These are phyloP conservation scores for Acanthoscelides obtectus DNA, from an alignment of 2,888 invertebrate genomes.

Conservation along the genomic window DNA sequence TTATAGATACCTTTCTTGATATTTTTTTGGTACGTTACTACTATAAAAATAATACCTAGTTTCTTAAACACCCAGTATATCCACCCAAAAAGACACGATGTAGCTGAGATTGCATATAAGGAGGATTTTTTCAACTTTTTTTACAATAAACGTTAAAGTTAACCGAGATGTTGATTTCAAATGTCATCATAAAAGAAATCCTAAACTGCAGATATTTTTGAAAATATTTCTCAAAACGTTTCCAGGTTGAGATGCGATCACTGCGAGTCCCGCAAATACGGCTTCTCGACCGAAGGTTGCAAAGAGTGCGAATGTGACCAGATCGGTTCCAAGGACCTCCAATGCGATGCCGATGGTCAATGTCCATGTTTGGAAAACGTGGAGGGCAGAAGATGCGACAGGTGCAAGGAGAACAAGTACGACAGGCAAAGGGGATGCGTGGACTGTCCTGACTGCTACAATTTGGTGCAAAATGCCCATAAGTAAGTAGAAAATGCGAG, in stretches of 20 bases:
- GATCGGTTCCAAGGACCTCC: slow-evolving; percentile 82
- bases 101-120: no score
- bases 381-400: slow-evolving; percentile 90
- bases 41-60: no score
- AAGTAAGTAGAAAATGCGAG: not conserved
- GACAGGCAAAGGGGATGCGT: slow-evolving; percentile 85
- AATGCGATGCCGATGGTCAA: slow-evolving; percentile 83
- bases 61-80: no score
- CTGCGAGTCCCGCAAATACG: slow-evolving; percentile 76
- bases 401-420: slow-evolving; percentile 95
- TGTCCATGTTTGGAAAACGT: slow-evolving; percentile 87
- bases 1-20: no score
- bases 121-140: no score
- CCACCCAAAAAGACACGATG: no score
- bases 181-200: no score
- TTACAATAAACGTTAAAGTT: no score
- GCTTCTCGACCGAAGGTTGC: slow-evolving; percentile 78
- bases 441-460: slow-evolving; percentile 94
- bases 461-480: slow-evolving; percentile 82
- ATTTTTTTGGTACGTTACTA: no score
- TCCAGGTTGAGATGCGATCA: slow-evolving; percentile 68
- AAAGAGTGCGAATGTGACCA: slow-evolving; percentile 83
- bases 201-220: not conserved
- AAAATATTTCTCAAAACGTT: slow-evolving; percentile 7
- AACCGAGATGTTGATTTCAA: no score